Conservation (phyloP, 2,113 vertebrate species). For the Rhinoderma darwinii region DNA sequence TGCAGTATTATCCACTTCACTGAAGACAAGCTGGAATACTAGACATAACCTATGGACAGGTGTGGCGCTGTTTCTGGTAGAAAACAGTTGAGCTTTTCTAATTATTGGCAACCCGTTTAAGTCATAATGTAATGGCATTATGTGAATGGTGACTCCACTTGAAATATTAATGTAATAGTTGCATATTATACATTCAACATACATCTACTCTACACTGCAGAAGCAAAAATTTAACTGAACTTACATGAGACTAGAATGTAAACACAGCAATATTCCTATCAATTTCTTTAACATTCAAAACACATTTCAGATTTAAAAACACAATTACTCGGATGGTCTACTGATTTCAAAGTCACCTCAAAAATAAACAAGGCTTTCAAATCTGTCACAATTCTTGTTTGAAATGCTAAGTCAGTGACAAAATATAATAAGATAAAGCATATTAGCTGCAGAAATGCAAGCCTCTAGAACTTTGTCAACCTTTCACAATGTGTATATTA, state of each 20-base stretch:
- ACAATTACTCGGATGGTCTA: constrained; percentile 54
- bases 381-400: constrained; percentile 55
- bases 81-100: too few species aligned
- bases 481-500: constrained; percentile 54
- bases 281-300: constrained; percentile 63
- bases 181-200: not conserved
- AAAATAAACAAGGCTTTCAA: constrained; percentile 63
- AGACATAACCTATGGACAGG: too few species aligned
- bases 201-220: not conserved
- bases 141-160: not conserved
- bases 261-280: constrained; percentile 54
- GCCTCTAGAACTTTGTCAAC: constrained; percentile 54
- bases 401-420: constrained; percentile 59
- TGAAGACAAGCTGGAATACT: too few species aligned
- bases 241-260: not conserved
- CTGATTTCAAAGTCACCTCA: constrained; percentile 61
- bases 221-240: not conserved
- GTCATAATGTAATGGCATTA: not conserved
- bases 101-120: too few species aligned
- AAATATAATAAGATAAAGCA: constrained; percentile 59
- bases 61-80: too few species aligned
- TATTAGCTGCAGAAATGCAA: constrained; percentile 55
- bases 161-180: not conserved
- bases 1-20: too few species aligned
- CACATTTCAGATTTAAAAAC: constrained; percentile 63